Percentiles rank a stretch among this genome's conserved stretches.
Conservation (phyloP, 2,797 vertebrate species). For the Amphiprion clarkii region DNA sequence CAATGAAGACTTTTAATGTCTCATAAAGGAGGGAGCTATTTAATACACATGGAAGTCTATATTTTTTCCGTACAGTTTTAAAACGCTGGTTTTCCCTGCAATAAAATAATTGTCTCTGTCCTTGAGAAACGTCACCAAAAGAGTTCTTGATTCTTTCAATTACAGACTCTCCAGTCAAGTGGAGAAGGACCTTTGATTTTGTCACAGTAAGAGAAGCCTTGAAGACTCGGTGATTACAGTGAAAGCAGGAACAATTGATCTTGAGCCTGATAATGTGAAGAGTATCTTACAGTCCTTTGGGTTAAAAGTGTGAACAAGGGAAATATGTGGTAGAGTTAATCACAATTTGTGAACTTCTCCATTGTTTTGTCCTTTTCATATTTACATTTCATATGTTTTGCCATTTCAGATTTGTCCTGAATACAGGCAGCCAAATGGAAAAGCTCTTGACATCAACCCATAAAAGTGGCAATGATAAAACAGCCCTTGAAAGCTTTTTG, state of each 20-base stretch:
- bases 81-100: constrained; percentile 4
- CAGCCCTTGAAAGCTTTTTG: not conserved
- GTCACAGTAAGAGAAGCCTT: not conserved
- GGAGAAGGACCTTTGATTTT: constrained; percentile 23
- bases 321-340: not conserved
- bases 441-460: not conserved
- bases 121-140: constrained; percentile 32
- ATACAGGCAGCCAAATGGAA: constrained; percentile 1
- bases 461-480: not conserved
- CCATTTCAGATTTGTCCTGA: constrained; percentile 14
- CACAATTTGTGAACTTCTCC: not conserved
- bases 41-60: not conserved
- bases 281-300: constrained; percentile 3
- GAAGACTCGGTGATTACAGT: constrained; percentile 28
- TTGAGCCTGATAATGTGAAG: constrained; percentile 8
- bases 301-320: not conserved
- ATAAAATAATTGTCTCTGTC: constrained; percentile 25
- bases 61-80: constrained; percentile 2
- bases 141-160: constrained; percentile 41
- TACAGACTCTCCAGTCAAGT: not conserved
- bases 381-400: not conserved
- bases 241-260: constrained; percentile 6
- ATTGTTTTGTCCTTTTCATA: not conserved
- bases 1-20: constrained; percentile 26
- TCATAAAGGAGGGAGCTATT: constrained; percentile 16